These are phyloP conservation scores for Ia io DNA, from an alignment of 2,113 vertebrate species.

Conservation along the genomic window DNA sequence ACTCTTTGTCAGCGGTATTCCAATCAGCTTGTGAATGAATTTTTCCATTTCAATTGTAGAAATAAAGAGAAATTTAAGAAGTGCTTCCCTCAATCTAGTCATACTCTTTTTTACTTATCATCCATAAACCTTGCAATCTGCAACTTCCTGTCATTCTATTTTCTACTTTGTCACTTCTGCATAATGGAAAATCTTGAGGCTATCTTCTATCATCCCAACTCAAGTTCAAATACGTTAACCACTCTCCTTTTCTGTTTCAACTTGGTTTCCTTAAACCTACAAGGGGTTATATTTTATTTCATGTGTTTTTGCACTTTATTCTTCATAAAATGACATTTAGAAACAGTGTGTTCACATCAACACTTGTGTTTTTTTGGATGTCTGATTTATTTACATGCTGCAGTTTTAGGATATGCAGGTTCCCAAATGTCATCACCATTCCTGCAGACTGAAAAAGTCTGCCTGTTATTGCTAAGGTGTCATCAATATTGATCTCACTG, in stretches of 20 bases:
- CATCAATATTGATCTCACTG: not conserved
- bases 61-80: not conserved
- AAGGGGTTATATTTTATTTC: not conserved
- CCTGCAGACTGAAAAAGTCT: not conserved
- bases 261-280: not conserved
- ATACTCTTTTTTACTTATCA: not conserved
- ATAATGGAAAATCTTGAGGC: not conserved
- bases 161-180: not conserved
- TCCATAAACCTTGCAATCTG: not conserved
- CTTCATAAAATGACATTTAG: not conserved
- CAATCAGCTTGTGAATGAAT: not conserved
- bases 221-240: not conserved
- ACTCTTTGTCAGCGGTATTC: not conserved
- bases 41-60: not conserved
- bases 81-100: not conserved
- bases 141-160: not conserved
- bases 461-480: not conserved
- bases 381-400: not conserved
- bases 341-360: not conserved
- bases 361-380: not conserved
- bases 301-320: not conserved
- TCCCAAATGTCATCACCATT: not conserved
- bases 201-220: not conserved
- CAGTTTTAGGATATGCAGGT: not conserved
- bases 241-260: not conserved